These are phyloP conservation scores for Anomalospiza imberbis DNA, from an alignment of 2,797 vertebrate species.

Conservation along the genomic window DNA sequence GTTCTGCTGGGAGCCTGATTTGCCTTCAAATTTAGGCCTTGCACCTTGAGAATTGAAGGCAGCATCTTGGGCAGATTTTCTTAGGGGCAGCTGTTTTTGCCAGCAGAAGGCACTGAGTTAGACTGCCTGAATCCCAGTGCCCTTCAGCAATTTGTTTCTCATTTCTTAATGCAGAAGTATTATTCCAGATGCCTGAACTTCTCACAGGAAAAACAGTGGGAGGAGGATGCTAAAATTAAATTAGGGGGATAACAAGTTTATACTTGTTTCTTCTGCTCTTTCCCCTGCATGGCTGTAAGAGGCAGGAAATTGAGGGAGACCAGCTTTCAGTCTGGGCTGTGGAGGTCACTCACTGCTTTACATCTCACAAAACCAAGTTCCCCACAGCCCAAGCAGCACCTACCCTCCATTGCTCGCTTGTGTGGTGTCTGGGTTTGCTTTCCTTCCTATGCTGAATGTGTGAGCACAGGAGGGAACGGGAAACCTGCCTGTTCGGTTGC, in stretches of 20 bases:
- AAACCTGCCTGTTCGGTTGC: conserved; percentile 23
- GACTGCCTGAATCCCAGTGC: neutral
- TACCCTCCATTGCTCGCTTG: rapidly evolving
- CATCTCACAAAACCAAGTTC: neutral
- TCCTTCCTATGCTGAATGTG: neutral
- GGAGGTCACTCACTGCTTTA: neutral
- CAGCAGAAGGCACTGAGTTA: neutral
- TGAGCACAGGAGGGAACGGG: neutral
- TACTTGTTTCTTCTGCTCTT: neutral
- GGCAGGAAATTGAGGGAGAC: neutral
- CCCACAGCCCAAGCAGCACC: neutral
- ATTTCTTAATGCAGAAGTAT: neutral
- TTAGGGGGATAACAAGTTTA: neutral
- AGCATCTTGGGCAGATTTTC: neutral
- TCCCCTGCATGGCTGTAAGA: neutral
- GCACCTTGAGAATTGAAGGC: neutral
- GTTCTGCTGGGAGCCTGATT: neutral
- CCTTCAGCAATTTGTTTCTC: neutral
- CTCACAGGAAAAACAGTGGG: neutral
- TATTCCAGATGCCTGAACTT: neutral
- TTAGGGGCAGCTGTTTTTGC: neutral
- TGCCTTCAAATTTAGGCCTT: neutral
- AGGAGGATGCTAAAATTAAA: conserved; percentile 6
- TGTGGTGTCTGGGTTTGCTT: neutral
- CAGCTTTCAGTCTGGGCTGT: neutral